These are phyloP conservation scores for Caenorhabditis sp. DNA, from an alignment of 2,888 invertebrate genomes.

Conservation along the genomic window DNA sequence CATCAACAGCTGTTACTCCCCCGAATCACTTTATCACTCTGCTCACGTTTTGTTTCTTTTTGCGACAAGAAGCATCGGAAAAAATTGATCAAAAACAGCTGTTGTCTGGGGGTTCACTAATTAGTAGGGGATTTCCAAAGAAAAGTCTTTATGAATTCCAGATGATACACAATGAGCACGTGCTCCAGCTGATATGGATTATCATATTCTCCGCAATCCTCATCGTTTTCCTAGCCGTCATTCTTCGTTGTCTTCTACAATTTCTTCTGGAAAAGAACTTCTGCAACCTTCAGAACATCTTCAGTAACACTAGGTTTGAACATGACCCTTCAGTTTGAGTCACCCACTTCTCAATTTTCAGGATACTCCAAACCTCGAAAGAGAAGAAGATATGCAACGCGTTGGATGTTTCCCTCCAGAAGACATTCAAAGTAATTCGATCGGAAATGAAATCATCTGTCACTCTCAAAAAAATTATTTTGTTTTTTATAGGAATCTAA, in stretches of 20 bases:
- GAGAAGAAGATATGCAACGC: conserved; percentile 55
- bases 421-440: conserved; percentile 44
- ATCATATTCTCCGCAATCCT: conserved; percentile 42
- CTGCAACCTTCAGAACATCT: conserved; percentile 55
- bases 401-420: conserved; percentile 37
- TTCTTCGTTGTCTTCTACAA: conserved; percentile 14
- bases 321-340: too few species aligned
- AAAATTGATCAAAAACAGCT: conserved; percentile 7
- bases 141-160: conserved; percentile 15
- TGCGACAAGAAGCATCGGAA: conserved; percentile 1
- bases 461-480: background rate
- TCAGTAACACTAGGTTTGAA: conserved; percentile 55
- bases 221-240: conserved; percentile 14
- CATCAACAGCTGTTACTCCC: conserved; percentile 57
- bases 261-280: conserved; percentile 44
- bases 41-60: conserved; percentile 15
- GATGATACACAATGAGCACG: conserved; percentile 54
- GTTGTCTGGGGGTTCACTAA: conserved; percentile 25
- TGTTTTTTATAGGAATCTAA: conserved; percentile 47
- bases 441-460: conserved; percentile 2
- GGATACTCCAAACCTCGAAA: conserved; percentile 49
- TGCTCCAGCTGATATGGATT: conserved; percentile 50
- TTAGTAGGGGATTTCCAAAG: background rate
- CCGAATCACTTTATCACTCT: conserved; percentile 39
- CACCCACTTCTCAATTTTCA: conserved; percentile 20